phyloP scores from a whole-genome alignment of 64 coral and sea anemone species.

The Hydrozoanthus tunicans region DNA sequence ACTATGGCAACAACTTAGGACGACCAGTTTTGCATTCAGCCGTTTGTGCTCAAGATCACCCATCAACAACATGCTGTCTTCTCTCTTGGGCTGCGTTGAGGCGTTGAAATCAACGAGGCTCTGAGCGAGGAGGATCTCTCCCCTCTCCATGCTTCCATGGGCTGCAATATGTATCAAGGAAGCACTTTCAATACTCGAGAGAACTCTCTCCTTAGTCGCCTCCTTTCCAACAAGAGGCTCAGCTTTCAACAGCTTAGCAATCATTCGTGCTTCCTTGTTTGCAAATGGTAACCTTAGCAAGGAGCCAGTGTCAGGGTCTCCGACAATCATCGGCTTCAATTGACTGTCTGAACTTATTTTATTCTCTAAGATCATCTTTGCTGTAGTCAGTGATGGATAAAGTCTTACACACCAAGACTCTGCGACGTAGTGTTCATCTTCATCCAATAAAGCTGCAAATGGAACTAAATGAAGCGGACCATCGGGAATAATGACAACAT shows the following conservation, averaged over 20 bases:
- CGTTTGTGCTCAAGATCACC: not conserved
- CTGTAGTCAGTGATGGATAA: slow-evolving; percentile 21
- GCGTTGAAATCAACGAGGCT: not conserved
- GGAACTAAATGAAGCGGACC: slow-evolving; percentile 36
- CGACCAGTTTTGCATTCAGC: slow-evolving; percentile 19
- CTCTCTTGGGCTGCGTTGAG: not conserved
- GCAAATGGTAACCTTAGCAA: not conserved
- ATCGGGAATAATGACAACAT: slow-evolving; percentile 39
- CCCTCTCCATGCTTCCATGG: slow-evolving; percentile 23
- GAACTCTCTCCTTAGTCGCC: slow-evolving; percentile 35
- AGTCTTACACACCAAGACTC: slow-evolving; percentile 8
- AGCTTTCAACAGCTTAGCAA: not conserved
- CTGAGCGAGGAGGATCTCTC: slow-evolving; percentile 44
- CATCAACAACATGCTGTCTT: slow-evolving; percentile 30
- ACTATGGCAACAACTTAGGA: slow-evolving; percentile 31
- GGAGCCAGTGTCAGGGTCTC: not conserved
- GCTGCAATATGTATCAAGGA: slow-evolving; percentile 13
- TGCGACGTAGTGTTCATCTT: slow-evolving; percentile 25
- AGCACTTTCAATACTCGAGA: slow-evolving; percentile 5
- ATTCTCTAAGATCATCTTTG: not conserved
- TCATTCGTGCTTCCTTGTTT: not conserved
- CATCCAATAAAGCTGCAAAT: slow-evolving; percentile 50
- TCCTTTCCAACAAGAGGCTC: not conserved
- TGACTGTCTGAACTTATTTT: not conserved
- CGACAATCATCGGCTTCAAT: slow-evolving; percentile 16